phyloP scores from a whole-genome alignment of 2,888 invertebrate species.

The Rhabditoides inermis region DNA sequence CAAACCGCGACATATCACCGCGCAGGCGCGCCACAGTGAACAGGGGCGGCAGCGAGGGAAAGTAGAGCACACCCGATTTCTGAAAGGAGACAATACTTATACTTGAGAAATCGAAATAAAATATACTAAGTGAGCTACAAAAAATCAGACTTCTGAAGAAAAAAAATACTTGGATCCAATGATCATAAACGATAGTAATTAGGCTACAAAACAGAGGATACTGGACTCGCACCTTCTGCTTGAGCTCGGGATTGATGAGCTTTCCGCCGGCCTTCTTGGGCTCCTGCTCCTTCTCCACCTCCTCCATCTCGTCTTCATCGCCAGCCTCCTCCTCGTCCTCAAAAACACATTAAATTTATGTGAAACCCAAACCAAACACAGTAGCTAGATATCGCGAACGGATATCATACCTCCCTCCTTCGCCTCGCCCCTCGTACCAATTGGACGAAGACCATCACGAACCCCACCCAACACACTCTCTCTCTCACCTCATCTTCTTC shows the following conservation, averaged over 20 bases:
- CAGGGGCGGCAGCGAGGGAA: slow-evolving; percentile 41
- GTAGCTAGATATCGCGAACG: background rate
- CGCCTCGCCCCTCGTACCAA: too few species aligned
- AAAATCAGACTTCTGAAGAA: background rate
- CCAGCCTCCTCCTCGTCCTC: slow-evolving; percentile 2
- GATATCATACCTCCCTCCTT: too few species aligned
- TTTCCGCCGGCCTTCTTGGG: background rate
- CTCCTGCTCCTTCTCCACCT: slow-evolving; percentile 5
- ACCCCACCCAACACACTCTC: too few species aligned
- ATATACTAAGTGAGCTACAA: too few species aligned
- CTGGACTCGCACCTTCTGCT: slow-evolving; percentile 14
- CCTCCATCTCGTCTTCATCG: slow-evolving; percentile 2
- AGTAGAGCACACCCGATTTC: slow-evolving; percentile 39
- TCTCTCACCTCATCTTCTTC: slow-evolving; percentile 2
- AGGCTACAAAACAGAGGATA: slow-evolving; percentile 1
- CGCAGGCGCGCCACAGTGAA: slow-evolving; percentile 35
- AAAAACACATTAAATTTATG: background rate
- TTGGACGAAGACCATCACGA: too few species aligned
- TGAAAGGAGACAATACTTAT: too few species aligned
- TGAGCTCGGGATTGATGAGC: slow-evolving; percentile 15
- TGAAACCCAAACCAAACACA: background rate
- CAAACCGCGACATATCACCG: too few species aligned
- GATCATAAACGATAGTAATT: background rate
- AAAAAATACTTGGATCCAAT: background rate
- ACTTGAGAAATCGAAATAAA: too few species aligned